phyloP scores from a whole-genome alignment of 2,888 invertebrate species.

The Macaria notata region DNA sequence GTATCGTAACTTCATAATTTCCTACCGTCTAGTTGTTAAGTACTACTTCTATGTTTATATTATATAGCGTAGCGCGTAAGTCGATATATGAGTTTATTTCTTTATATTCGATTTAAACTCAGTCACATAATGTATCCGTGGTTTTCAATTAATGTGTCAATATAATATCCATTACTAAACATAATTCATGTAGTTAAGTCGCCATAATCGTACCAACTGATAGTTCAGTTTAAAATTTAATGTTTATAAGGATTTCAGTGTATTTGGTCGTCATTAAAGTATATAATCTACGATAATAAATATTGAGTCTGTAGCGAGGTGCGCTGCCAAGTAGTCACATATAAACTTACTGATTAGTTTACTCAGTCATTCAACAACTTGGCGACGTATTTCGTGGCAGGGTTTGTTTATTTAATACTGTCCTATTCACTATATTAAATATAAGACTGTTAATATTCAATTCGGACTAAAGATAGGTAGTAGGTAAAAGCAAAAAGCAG shows the following conservation, averaged over 20 bases:
- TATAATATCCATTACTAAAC: constrained; percentile 52
- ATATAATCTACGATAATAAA: constrained; percentile 51
- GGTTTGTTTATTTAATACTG: background rate
- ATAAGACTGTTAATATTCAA: no score
- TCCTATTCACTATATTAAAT: no score
- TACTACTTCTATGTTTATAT: constrained; percentile 54
- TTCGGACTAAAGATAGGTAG: no score
- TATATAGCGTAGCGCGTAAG: constrained; percentile 27
- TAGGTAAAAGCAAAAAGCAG: no score
- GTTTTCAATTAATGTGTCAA: constrained; percentile 75
- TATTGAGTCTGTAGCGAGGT: constrained; percentile 2
- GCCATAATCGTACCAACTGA: constrained; percentile 67
- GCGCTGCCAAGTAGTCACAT: background rate
- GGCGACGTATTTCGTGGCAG: constrained; percentile 2
- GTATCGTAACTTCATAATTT: constrained; percentile 36
- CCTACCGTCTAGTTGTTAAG: constrained; percentile 52
- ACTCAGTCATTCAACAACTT: background rate
- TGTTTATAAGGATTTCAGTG: constrained; percentile 69
- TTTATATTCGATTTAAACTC: constrained; percentile 32
- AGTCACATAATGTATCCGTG: constrained; percentile 55
- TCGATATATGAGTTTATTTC: no score
- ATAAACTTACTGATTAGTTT: no score
- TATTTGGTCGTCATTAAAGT: constrained; percentile 75
- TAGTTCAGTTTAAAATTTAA: constrained; percentile 60
- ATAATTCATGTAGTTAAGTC: constrained; percentile 61